Evolutionary conservation across 2,888 invertebrate genomes (phyloP), one percentile per base, ranked within the genome.

Genomic region (Dynastes grantii): DNA sequence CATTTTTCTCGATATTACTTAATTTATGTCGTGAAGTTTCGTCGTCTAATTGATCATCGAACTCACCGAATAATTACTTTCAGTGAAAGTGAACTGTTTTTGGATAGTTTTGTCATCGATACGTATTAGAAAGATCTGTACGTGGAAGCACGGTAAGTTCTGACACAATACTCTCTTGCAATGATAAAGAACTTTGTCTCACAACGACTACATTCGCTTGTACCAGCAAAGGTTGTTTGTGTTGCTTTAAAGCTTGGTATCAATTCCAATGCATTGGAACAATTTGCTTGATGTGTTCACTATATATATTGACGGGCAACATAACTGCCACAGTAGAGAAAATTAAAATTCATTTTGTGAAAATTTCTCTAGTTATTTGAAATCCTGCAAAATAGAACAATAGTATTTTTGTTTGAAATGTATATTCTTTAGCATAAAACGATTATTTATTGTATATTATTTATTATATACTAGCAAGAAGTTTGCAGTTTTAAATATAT

Each of bases 1-100:
- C 68, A 51, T 68, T 29, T 16, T 61, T 75, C 27, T 75, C 61
- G 22, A 16, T 32, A 71, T 71, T 16, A 71, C 32, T 65, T 40
- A 55, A 13, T 71, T 61, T 49, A 27, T 49, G 45, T 13, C 61
- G 61, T 75, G 67, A 78, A 79, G 81, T 81, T 82, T 81, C 49
- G 78, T 80, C 68, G 77, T 49, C 76, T 80, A 58, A 79, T 61
- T 76, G 75, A 79, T 75, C 80, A 78, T 82, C 80, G 76, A 80
- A 81, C 68, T 83, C 81, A 79, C 81, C 76, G 64, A 65, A 76
- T 73, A 77, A 77, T 78, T 79, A 37, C 67, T 77, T 76, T 70
- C 58, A 81, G 82, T 82, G 82, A 82, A 82, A 81, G 82, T 82
- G 81, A 79, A 77, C 80, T 77, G 55, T 80, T 76, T 75, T 76